Percentiles rank a stretch among this genome's conserved stretches.
Conservation (phyloP, 2,113 vertebrate species). For the Lophochroa leadbeateri region DNA sequence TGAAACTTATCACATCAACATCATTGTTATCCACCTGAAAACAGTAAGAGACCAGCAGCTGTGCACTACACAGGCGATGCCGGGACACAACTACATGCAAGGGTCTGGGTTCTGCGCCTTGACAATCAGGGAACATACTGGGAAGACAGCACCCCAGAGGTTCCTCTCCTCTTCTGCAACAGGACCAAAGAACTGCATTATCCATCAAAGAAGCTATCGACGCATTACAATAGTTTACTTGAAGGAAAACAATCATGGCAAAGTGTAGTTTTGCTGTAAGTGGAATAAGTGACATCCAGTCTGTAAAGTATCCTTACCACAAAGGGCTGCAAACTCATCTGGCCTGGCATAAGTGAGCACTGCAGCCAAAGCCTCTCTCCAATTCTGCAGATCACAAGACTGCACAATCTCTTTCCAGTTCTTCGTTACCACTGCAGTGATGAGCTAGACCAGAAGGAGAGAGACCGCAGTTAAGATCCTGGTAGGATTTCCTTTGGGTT, state of each 20-base stretch:
- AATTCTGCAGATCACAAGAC: conserved; percentile 92
- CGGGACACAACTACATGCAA: background rate
- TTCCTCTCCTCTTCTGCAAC: background rate
- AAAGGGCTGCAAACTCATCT: conserved; percentile 92
- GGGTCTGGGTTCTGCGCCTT: background rate
- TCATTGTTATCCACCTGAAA: background rate
- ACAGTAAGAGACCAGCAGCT: background rate
- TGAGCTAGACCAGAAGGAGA: conserved; percentile 78
- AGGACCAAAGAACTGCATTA: background rate
- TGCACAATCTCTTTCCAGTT: conserved; percentile 93
- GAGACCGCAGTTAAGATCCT: background rate
- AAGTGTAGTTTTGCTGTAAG: background rate
- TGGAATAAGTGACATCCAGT: background rate
- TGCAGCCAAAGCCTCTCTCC: conserved; percentile 94
- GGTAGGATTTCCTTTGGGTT: background rate
- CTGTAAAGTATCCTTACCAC: conserved; percentile 76
- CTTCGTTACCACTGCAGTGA: conserved; percentile 93
- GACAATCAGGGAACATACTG: background rate
- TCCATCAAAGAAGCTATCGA: background rate
- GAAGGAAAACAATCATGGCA: background rate
- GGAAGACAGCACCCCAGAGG: background rate
- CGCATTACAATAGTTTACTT: background rate
- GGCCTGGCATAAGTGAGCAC: conserved; percentile 91
- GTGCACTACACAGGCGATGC: background rate
- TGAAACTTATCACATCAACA: background rate